Evolutionary conservation across 2,113 vertebrate species (phyloP).

Genomic region (Hymenochirus boettgeri): DNA sequence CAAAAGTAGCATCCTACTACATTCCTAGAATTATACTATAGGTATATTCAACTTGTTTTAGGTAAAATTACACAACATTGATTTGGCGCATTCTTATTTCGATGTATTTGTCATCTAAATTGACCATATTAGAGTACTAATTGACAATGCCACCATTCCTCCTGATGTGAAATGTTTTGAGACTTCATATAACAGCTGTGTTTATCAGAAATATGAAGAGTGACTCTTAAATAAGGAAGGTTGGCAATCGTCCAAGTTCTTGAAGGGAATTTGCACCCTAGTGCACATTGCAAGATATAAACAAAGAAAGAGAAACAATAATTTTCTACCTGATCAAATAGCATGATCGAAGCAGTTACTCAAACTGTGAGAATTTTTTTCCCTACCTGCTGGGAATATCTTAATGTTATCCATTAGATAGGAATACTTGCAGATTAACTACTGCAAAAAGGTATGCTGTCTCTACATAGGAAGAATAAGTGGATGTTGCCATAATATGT

Average conservation of each 20-base stretch:
- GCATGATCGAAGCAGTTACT: constrained; percentile 22
- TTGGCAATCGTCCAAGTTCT: constrained; percentile 55
- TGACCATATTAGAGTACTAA: constrained; percentile 53
- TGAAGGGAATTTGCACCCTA: constrained; percentile 57
- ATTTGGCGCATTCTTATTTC: constrained; percentile 46
- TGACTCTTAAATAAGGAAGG: constrained; percentile 62
- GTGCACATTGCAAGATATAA: constrained; percentile 49
- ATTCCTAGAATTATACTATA: not conserved
- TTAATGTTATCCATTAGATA: constrained; percentile 38
- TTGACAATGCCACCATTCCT: constrained; percentile 51
- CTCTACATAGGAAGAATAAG: not conserved
- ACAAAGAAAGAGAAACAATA: constrained; percentile 51
- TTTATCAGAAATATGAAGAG: constrained; percentile 58
- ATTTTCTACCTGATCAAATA: constrained; percentile 23
- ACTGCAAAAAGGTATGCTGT: constrained; percentile 12
- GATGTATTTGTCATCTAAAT: constrained; percentile 53
- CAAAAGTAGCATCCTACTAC: too few species aligned
- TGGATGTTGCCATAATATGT: constrained; percentile 15
- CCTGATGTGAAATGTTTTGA: constrained; percentile 57
- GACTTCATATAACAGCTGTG: constrained; percentile 56
- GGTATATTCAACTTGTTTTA: constrained; percentile 42
- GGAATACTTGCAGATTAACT: constrained; percentile 19
- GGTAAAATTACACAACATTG: constrained; percentile 49
- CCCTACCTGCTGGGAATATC: constrained; percentile 37
- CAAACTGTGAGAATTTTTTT: constrained; percentile 13